phyloP scores from a whole-genome alignment of 2,888 invertebrate genomes.

The Drosophila neutralis region DNA sequence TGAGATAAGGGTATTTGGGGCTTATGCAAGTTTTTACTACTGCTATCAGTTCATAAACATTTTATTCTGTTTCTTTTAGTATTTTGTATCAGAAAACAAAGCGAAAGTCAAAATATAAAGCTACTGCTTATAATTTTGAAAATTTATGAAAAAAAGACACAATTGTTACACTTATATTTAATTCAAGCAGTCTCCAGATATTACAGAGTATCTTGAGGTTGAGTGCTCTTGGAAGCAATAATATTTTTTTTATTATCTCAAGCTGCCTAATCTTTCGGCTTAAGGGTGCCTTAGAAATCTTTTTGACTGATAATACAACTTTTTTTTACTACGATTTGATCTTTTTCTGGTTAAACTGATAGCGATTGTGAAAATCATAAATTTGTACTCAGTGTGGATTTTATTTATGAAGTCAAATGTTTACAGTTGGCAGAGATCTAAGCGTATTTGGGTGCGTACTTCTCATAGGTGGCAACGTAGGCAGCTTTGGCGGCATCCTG shows the following conservation, averaged over 20 bases:
- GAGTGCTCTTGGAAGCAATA: not conserved
- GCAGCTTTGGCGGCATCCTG: constrained; percentile 92
- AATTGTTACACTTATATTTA: not conserved
- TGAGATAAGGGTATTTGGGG: not conserved
- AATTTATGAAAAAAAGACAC: not conserved
- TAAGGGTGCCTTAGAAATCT: not conserved
- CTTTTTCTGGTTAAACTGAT: not conserved
- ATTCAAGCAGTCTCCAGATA: not conserved
- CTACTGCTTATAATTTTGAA: not conserved
- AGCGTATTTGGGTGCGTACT: constrained; percentile 86
- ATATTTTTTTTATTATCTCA: not conserved
- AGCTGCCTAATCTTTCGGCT: constrained; percentile 13
- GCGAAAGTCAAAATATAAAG: not conserved
- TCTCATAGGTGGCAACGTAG: constrained; percentile 90
- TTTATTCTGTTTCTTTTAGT: not conserved
- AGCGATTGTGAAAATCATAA: not conserved
- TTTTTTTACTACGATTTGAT: not conserved
- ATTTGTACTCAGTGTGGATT: not conserved
- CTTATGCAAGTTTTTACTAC: not conserved
- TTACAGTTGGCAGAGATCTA: constrained; percentile 49
- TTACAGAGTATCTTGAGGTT: not conserved
- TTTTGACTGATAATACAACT: not conserved
- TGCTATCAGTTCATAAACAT: not conserved
- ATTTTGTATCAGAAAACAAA: not conserved
- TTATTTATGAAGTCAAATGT: constrained; percentile 29